phyloP scores from a whole-genome alignment of 2,888 invertebrate species.

The Portevinia maculata region DNA sequence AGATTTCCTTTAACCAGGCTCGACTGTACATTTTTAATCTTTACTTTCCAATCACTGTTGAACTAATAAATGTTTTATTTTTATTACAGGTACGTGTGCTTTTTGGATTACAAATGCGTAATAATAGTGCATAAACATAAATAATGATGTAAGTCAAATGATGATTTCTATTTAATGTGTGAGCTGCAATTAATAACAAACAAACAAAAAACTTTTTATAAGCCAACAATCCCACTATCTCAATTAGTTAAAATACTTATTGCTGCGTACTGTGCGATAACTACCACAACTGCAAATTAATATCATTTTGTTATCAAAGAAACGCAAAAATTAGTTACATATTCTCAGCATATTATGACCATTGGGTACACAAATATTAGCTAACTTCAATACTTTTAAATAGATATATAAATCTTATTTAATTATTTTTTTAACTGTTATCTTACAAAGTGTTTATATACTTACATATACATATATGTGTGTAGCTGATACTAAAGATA shows the following conservation, averaged over 20 bases:
- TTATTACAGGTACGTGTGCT: conserved; percentile 71
- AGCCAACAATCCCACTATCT: conserved; percentile 30
- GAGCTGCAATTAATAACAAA: conserved; percentile 31
- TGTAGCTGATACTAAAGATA: too few relatives aligned
- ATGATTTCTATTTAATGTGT: conserved; percentile 40
- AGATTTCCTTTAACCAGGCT: too few relatives aligned
- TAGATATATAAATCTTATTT: conserved; percentile 10
- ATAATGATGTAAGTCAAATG: conserved; percentile 71
- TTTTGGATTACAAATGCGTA: conserved; percentile 73
- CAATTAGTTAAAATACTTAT: conserved; percentile 18
- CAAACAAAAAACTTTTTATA: conserved; percentile 25
- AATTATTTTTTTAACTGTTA: conserved; percentile 19
- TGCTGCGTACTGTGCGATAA: conserved; percentile 29
- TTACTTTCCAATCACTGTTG: too few relatives aligned
- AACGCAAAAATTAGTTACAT: conserved; percentile 26
- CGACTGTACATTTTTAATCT: too few relatives aligned
- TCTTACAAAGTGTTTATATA: conserved; percentile 15
- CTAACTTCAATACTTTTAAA: conserved; percentile 18
- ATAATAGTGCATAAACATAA: conserved; percentile 68
- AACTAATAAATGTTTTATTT: conserved; percentile 7
- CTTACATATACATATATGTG: too few relatives aligned
- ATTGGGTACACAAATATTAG: conserved; percentile 20
- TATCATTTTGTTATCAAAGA: conserved; percentile 46
- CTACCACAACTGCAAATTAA: conserved; percentile 31
- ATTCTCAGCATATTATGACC: conserved; percentile 19